Evolutionary conservation across 2,888 invertebrate genomes (phyloP).

Genomic region (Drosophila nigritarsus): DNA sequence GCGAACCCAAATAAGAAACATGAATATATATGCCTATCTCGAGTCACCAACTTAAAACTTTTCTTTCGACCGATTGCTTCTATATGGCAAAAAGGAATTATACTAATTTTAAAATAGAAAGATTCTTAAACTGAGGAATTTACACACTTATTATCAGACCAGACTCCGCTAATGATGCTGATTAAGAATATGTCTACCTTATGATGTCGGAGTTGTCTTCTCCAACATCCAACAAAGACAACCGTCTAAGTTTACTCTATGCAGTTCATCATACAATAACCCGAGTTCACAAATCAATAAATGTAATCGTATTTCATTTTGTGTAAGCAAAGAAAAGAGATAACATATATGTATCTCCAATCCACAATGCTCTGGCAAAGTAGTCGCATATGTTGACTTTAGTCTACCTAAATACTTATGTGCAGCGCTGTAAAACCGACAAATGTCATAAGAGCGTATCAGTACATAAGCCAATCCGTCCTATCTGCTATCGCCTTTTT

Average conservation of each 20-base stretch:
- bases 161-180: not conserved
- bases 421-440: not conserved
- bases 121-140: not conserved
- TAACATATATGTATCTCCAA: not conserved
- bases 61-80: not conserved
- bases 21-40: too few relatives aligned
- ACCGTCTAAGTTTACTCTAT: not conserved
- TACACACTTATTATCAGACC: not conserved
- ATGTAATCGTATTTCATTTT: not conserved
- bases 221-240: not conserved
- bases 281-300: not conserved
- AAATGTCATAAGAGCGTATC: constrained; percentile 1
- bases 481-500: not conserved
- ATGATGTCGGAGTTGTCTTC: not conserved
- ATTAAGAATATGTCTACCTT: not conserved
- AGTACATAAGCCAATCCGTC: constrained; percentile 6
- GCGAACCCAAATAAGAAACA: too few relatives aligned
- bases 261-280: not conserved
- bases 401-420: not conserved
- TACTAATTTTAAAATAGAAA: not conserved
- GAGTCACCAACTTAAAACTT: not conserved
- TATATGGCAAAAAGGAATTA: not conserved
- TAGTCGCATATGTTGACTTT: not conserved
- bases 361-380: not conserved
- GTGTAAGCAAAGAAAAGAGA: not conserved